phyloP scores from a whole-genome alignment of 2,888 invertebrate species.

The Ochropleura leucogaster region DNA sequence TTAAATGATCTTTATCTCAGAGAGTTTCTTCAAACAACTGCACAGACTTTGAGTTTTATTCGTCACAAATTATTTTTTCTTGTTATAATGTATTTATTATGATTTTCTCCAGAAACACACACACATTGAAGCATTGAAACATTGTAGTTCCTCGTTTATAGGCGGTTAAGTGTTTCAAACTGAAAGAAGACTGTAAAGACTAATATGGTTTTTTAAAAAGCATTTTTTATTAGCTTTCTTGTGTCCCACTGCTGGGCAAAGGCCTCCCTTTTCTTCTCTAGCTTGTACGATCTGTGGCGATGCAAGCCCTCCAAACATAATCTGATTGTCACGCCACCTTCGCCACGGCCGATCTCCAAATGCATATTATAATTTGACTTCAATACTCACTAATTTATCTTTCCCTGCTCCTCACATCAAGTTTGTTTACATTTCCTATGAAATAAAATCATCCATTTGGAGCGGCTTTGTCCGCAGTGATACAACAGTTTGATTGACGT shows the following conservation, averaged over 20 bases:
- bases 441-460: conserved; percentile 41
- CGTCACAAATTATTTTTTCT: conserved; percentile 29
- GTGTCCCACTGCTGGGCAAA: too few species aligned
- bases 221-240: too few species aligned
- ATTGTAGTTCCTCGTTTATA: too few species aligned
- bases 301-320: too few species aligned
- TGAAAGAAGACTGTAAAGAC: too few species aligned
- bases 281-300: too few species aligned
- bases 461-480: conserved; percentile 56
- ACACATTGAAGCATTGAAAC: too few species aligned
- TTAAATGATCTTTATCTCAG: conserved; percentile 63
- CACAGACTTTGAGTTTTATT: conserved; percentile 44
- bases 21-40: conserved; percentile 51
- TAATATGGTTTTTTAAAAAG: too few species aligned
- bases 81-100: not conserved
- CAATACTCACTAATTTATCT: conserved; percentile 36
- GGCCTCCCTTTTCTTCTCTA: too few species aligned
- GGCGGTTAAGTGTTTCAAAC: too few species aligned
- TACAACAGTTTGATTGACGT: conserved; percentile 82
- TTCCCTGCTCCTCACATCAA: conserved; percentile 10
- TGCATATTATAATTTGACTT: not conserved
- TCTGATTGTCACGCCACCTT: too few species aligned
- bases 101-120: not conserved
- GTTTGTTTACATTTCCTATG: conserved; percentile 36
- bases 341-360: too few species aligned